Evolutionary conservation across 2,113 vertebrate genomes (phyloP), one percentile per base, ranked within the genome.

Genomic region (Candoia aspera): DNA sequence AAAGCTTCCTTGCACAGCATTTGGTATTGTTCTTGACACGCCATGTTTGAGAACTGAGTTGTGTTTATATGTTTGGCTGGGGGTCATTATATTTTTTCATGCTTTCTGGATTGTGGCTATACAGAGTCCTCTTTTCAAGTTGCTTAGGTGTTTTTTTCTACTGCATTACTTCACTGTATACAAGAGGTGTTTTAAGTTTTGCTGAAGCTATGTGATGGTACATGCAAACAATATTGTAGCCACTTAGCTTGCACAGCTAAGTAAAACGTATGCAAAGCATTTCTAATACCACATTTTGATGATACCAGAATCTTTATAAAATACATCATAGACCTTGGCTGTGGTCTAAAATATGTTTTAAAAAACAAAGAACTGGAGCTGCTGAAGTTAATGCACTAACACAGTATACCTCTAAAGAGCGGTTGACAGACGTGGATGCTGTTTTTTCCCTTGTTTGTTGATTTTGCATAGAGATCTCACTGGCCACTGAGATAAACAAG

Each of bases 81-180:
- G 13, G 23, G 49, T 89, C 79, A 85, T 6, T 85, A 62, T 2
- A 68, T 79, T 73, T 59, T n/a, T 13, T 79, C 33, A 29, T 55
- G 49, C 21, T 85, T 84, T 89, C 33, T 84, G 58, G 84, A 92
- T 88, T 91, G 49, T 83, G 54, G 24, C 24, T 86, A 9, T 87
- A 89, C 54, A 89, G 58, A 29, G 19, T 79, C 29, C 57, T 83
- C 42, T 37, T 79, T 89, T 55, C n/a, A 17, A 92, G 26, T 59
- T 92, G 15, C 49, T 85, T 89, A 37, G n/a, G 37, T 87, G 12
- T 64, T 37, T 46, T 21, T 62, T 15, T 64, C 19, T 53, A 19
- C 42, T 49, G 53, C 57, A 59, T 84, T 60, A 24, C 19, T 57
- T 84, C n/a, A 2, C 54, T 88, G 0, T 24, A 24, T 10, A 23